A percentile compares a stretch with the other conserved stretches of the same genome.
Conservation (phyloP, 2,113 vertebrate genomes). For the Enhydra lutris region DNA sequence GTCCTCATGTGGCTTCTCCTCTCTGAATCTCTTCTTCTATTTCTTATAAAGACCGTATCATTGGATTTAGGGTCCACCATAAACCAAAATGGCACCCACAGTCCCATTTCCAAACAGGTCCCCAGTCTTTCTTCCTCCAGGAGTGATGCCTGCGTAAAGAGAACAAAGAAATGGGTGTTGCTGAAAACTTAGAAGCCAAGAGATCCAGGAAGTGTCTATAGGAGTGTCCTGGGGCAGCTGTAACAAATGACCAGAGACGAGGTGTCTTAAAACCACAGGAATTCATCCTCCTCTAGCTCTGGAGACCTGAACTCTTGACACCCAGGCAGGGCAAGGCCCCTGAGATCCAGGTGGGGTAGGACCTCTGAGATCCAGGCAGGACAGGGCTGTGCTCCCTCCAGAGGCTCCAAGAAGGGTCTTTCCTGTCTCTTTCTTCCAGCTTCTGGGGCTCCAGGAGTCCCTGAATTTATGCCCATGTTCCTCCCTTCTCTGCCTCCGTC, state of each 20-base stretch:
- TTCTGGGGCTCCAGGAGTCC: background rate
- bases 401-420: background rate
- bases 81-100: background rate
- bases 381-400: background rate
- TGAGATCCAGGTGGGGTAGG: no score
- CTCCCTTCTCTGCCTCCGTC: background rate
- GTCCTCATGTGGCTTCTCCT: background rate
- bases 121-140: accelerated
- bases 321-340: background rate
- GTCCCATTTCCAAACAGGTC: accelerated
- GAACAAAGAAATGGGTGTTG: accelerated
- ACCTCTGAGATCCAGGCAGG: background rate
- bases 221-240: accelerated
- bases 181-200: background rate
- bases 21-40: background rate
- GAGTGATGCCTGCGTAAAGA: background rate
- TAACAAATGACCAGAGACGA: background rate
- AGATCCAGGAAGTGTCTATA: background rate
- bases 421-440: background rate
- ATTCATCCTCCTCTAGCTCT: no score
- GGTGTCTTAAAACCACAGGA: background rate
- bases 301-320: background rate
- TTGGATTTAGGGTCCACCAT: no score
- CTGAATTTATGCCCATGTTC: accelerated
- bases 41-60: background rate